These are phyloP conservation scores for Dexiosoma caninum DNA, from an alignment of 2,888 invertebrate genomes.

Conservation along the genomic window DNA sequence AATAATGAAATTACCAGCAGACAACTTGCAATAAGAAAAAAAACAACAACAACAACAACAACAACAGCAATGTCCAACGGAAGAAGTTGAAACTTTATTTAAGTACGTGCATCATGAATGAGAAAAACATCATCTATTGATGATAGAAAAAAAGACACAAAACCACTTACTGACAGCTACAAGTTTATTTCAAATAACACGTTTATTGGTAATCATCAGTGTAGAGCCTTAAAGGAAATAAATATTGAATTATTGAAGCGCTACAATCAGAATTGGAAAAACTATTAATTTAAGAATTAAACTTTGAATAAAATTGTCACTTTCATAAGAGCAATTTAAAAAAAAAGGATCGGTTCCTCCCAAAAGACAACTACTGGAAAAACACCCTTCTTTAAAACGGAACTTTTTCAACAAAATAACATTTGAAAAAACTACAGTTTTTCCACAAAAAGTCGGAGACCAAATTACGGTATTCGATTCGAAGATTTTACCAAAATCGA, in stretches of 20 bases:
- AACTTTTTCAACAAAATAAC: too few species aligned
- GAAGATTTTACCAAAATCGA: too few species aligned
- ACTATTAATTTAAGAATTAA: too few species aligned
- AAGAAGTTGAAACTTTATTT: constrained; percentile 16
- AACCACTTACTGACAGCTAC: constrained; percentile 55
- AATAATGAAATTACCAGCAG: constrained; percentile 41
- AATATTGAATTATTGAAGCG: neutral
- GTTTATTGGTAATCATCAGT: neutral
- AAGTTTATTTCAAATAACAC: constrained; percentile 28
- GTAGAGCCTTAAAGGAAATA: neutral
- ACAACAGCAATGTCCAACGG: neutral
- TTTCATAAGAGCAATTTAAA: too few species aligned
- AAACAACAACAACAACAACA: neutral
- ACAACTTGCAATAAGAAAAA: constrained; percentile 27
- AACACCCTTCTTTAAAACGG: too few species aligned
- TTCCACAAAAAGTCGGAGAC: too few species aligned
- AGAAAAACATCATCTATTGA: neutral
- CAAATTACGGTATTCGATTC: too few species aligned
- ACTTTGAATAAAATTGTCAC: too few species aligned
- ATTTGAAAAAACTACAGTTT: too few species aligned
- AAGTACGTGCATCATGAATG: neutral
- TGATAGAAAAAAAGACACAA: constrained; percentile 12
- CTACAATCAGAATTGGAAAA: too few species aligned
- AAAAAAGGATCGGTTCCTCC: too few species aligned
- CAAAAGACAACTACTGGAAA: too few species aligned